Evolutionary conservation across 2,888 invertebrate species (phyloP).

Genomic region (Galeruca laticollis): DNA sequence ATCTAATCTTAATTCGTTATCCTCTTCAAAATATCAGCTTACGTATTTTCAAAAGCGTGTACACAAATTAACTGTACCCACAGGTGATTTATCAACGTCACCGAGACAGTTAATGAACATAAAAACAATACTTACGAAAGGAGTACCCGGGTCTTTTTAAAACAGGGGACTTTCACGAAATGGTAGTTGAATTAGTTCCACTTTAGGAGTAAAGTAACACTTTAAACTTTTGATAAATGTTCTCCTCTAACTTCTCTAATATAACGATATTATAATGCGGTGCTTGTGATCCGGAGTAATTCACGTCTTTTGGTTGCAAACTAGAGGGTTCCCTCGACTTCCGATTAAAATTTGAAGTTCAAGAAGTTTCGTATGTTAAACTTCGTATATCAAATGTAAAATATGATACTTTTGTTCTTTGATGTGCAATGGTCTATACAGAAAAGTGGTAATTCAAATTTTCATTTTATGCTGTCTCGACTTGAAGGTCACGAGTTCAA

Average conservation of each 20-base stretch:
- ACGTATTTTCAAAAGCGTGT: too few relatives aligned
- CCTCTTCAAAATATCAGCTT: too few relatives aligned
- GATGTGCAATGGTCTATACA: too few relatives aligned
- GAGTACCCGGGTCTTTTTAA: background rate
- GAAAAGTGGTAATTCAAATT: too few relatives aligned
- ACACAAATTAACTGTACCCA: background rate
- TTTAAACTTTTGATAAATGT: conserved; percentile 18
- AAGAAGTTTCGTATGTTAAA: background rate
- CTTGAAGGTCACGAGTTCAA: too few relatives aligned
- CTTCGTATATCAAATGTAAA: background rate
- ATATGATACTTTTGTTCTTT: background rate
- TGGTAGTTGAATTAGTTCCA: conserved; percentile 11
- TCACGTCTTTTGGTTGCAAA: conserved; percentile 1
- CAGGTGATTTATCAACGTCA: background rate
- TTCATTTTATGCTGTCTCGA: too few relatives aligned
- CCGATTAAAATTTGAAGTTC: conserved; percentile 7
- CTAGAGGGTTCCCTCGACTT: conserved; percentile 10
- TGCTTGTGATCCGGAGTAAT: background rate
- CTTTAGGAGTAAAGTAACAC: conserved; percentile 5
- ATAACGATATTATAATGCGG: conserved; percentile 18
- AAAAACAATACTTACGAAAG: background rate
- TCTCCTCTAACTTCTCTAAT: background rate
- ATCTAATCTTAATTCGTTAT: too few relatives aligned
- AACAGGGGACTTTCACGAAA: background rate
- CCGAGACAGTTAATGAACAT: background rate